Conservation (phyloP, 2,888 invertebrate genomes). For the Melieria crassipennis region DNA sequence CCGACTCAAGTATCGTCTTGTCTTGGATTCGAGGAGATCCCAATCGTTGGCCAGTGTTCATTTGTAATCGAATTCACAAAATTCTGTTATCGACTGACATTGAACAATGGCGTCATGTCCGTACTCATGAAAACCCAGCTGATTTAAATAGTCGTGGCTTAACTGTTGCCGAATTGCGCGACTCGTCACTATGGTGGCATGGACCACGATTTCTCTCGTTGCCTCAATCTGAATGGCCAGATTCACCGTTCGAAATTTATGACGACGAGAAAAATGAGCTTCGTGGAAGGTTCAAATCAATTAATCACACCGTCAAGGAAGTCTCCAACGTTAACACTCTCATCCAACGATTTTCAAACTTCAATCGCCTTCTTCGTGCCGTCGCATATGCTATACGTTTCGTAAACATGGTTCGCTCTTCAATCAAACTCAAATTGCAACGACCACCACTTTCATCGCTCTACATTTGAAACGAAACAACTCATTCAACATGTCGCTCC, state of each 20-base stretch:
- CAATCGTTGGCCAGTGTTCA: conserved; percentile 16
- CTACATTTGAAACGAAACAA: too few relatives aligned
- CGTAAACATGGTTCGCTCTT: too few relatives aligned
- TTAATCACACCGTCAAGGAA: neutral
- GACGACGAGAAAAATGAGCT: neutral
- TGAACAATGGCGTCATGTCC: conserved; percentile 21
- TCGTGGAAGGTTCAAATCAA: neutral
- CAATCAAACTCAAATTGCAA: too few relatives aligned
- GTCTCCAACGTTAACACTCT: neutral
- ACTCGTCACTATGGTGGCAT: conserved; percentile 21
- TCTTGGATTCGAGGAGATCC: conserved; percentile 31
- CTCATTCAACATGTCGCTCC: too few relatives aligned
- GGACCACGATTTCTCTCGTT: conserved; percentile 17
- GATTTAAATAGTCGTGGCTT: conserved; percentile 16
- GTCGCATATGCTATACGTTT: too few relatives aligned
- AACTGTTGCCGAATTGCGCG: conserved; percentile 7
- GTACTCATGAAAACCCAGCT: conserved; percentile 12
- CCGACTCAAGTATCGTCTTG: conserved; percentile 20
- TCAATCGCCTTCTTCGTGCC: too few relatives aligned
- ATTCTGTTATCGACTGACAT: conserved; percentile 3
- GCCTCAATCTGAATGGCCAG: conserved; percentile 22
- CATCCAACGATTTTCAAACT: too few relatives aligned
- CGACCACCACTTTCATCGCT: too few relatives aligned
- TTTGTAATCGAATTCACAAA: conserved; percentile 14
- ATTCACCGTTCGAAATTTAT: neutral